Percentiles rank a stretch among this genome's conserved stretches.
Evolutionary conservation across 2,888 invertebrate species (phyloP).

Genomic region (Lordiphosa andalusiaca): DNA sequence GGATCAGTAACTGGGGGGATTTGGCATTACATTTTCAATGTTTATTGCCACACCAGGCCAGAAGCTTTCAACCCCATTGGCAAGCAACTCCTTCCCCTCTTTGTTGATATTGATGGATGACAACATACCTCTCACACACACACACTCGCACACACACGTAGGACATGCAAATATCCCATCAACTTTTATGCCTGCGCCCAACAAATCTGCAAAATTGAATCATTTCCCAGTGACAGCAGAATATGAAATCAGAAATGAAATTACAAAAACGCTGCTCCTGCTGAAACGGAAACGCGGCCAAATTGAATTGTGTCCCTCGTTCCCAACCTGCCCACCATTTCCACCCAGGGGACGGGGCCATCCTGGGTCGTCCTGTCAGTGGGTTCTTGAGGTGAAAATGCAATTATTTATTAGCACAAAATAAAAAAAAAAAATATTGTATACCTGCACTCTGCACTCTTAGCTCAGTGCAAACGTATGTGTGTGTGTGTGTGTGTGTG

Average conservation of each 20-base stretch:
- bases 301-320: constrained; percentile 63
- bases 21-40: no score
- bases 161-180: constrained; percentile 53
- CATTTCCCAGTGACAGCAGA: constrained; percentile 71
- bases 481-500: constrained; percentile 3
- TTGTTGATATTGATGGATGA: no score
- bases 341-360: constrained; percentile 13
- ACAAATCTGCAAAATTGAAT: constrained; percentile 66
- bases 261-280: constrained; percentile 54
- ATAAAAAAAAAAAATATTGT: constrained; percentile 20
- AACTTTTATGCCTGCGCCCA: constrained; percentile 26
- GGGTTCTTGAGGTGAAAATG: constrained; percentile 73
- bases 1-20: no score
- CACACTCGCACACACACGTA: constrained; percentile 11
- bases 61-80: no score
- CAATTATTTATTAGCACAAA: constrained; percentile 67
- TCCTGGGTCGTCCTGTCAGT: constrained; percentile 50
- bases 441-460: constrained; percentile 2
- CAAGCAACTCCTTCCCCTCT: no score
- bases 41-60: no score
- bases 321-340: background rate
- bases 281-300: constrained; percentile 65
- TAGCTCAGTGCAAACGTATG: background rate
- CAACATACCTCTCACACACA: constrained; percentile 6
- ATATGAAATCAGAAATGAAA: constrained; percentile 70